Evolutionary conservation across 2,888 invertebrate species (phyloP).

Genomic region (Apodemia zela): DNA sequence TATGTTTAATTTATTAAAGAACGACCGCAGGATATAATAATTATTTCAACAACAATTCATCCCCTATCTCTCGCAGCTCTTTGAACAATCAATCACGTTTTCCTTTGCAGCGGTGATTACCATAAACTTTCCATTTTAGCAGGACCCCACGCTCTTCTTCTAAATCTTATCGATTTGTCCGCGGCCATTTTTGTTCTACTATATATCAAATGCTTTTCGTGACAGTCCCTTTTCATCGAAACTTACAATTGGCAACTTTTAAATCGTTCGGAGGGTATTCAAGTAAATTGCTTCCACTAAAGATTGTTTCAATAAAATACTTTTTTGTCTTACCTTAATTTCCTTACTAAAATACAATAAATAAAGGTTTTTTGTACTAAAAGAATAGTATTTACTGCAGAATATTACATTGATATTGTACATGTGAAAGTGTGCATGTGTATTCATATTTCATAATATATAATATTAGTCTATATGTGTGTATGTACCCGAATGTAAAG

Average conservation of each 20-base stretch:
- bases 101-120: constrained; percentile 70
- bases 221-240: constrained; percentile 69
- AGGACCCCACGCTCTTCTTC: constrained; percentile 59
- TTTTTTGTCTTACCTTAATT: no score
- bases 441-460: no score
- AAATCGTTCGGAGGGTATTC: constrained; percentile 45
- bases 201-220: constrained; percentile 34
- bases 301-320: not conserved
- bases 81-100: constrained; percentile 69
- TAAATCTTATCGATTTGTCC: constrained; percentile 72
- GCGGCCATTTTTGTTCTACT: constrained; percentile 50
- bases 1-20: not conserved
- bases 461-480: no score
- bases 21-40: not conserved
- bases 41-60: constrained; percentile 15
- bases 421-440: no score
- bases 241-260: constrained; percentile 67
- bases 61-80: constrained; percentile 23
- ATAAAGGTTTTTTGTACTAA: no score
- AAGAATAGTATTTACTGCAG: no score
- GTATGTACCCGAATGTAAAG: no score
- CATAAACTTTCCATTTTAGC: constrained; percentile 77
- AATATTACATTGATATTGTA: no score
- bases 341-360: no score
- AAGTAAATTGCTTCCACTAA: not conserved